Conservation (phyloP, 2,888 invertebrate genomes). For the Tuberolachnus salignus region DNA sequence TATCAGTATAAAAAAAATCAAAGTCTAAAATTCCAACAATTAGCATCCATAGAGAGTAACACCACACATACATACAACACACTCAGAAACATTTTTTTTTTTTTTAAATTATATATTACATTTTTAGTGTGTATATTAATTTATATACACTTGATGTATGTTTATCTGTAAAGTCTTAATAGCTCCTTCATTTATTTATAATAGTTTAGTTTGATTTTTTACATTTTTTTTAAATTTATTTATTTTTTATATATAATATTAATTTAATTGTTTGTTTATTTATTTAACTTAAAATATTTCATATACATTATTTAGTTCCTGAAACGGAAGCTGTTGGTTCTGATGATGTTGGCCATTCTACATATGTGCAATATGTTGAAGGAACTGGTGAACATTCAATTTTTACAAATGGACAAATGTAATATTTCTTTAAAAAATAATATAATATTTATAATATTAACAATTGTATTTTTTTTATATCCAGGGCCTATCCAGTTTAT, state of each 20-base stretch:
- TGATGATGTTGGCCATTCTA: constrained; percentile 68
- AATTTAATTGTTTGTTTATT: constrained; percentile 21
- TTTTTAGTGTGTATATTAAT: too few relatives aligned
- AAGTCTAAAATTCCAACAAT: too few relatives aligned
- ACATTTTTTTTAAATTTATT: background rate
- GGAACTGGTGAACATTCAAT: constrained; percentile 67
- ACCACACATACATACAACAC: too few relatives aligned
- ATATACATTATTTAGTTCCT: constrained; percentile 62
- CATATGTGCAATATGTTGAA: constrained; percentile 71
- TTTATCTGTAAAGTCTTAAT: background rate
- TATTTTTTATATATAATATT: background rate
- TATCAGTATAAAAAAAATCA: too few relatives aligned
- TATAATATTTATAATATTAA: too few relatives aligned
- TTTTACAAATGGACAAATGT: constrained; percentile 72
- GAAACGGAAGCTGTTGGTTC: constrained; percentile 65
- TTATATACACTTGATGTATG: too few relatives aligned
- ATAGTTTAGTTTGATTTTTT: too few relatives aligned
- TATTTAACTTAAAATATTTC: constrained; percentile 11
- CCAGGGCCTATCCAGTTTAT: constrained; percentile 78
- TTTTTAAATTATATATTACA: too few relatives aligned
- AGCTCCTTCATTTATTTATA: constrained; percentile 1
- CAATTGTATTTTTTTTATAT: constrained; percentile 58
- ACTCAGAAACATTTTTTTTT: too few relatives aligned
- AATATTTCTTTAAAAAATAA: constrained; percentile 58
- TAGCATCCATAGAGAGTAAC: too few relatives aligned